These are phyloP conservation scores for Drosophila pruinosa DNA, from an alignment of 1,140 invertebrate species.

Conservation along the genomic window DNA sequence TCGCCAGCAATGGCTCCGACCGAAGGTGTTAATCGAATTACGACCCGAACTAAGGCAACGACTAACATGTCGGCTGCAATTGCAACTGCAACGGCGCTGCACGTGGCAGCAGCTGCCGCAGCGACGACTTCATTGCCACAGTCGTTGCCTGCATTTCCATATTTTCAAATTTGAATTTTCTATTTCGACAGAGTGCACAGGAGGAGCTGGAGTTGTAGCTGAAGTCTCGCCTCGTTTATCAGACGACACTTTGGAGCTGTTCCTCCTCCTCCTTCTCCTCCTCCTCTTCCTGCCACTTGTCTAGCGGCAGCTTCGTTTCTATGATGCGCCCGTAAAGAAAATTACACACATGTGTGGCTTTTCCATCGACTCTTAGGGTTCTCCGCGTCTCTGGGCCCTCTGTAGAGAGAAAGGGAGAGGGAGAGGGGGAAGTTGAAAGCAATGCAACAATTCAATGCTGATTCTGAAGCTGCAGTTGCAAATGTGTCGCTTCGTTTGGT, in stretches of 20 bases:
- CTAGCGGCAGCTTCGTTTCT: neutral
- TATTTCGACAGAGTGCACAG: slow-evolving; percentile 41
- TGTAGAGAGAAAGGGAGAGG: neutral
- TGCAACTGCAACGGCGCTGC: slow-evolving; percentile 12
- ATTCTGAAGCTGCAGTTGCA: neutral
- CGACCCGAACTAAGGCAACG: slow-evolving; percentile 25
- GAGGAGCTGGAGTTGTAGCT: neutral
- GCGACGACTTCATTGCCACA: slow-evolving; percentile 13
- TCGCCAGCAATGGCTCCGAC: slow-evolving; percentile 37
- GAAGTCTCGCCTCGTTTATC: slow-evolving; percentile 56
- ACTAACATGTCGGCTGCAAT: neutral
- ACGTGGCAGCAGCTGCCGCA: slow-evolving; percentile 34
- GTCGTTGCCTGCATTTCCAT: slow-evolving; percentile 60
- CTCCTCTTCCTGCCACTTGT: neutral
- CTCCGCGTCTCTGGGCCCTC: neutral
- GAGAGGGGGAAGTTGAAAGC: neutral
- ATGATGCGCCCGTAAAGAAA: slow-evolving; percentile 58
- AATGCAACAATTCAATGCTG: slow-evolving; percentile 3
- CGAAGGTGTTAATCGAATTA: slow-evolving; percentile 79
- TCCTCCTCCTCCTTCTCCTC: neutral
- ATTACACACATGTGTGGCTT: slow-evolving; percentile 77
- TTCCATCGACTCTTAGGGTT: slow-evolving; percentile 32
- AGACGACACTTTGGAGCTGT: slow-evolving; percentile 52
- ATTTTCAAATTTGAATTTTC: slow-evolving; percentile 81
- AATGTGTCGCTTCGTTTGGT: slow-evolving; percentile 52